These are phyloP conservation scores for Agyllia agylla DNA, from an alignment of 2,888 invertebrate genomes.

Conservation along the genomic window DNA sequence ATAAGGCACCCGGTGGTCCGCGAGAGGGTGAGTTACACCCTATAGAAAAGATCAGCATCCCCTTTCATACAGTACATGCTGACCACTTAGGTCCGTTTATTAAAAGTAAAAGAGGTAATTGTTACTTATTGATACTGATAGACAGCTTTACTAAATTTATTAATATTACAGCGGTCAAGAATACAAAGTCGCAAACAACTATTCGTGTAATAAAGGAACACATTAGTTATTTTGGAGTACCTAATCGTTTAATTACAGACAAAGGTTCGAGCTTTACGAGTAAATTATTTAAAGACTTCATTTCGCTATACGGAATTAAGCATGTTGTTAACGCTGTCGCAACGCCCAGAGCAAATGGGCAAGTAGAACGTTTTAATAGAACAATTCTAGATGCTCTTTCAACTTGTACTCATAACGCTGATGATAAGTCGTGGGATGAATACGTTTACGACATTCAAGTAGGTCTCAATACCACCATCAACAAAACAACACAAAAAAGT, in stretches of 20 bases:
- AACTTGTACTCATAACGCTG: constrained; percentile 23
- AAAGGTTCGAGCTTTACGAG: constrained; percentile 60
- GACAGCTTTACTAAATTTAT: constrained; percentile 69
- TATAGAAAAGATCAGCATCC: constrained; percentile 54
- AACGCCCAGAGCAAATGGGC: background rate
- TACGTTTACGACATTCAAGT: constrained; percentile 29
- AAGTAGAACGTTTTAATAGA: constrained; percentile 46
- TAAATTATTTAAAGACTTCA: constrained; percentile 47
- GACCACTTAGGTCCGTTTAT: constrained; percentile 32
- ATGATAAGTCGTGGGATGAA: constrained; percentile 27
- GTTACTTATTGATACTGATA: constrained; percentile 58
- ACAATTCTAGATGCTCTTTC: constrained; percentile 54
- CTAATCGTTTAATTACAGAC: constrained; percentile 68
- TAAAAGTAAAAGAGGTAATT: constrained; percentile 59
- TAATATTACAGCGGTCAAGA: constrained; percentile 52
- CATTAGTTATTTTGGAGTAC: constrained; percentile 64
- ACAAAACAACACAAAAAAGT: constrained; percentile 28
- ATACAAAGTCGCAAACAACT: constrained; percentile 56
- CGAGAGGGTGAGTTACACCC: constrained; percentile 67
- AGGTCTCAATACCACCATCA: background rate
- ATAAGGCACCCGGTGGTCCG: constrained; percentile 64
- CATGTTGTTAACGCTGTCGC: constrained; percentile 58
- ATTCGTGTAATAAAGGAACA: constrained; percentile 55
- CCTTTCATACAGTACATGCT: constrained; percentile 76
- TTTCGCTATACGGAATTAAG: constrained; percentile 40